A percentile compares a stretch with the other conserved stretches of the same genome.
Evolutionary conservation across 92 coral and sea anemone genomes (phyloP).

Genomic region (Porites divaricata): DNA sequence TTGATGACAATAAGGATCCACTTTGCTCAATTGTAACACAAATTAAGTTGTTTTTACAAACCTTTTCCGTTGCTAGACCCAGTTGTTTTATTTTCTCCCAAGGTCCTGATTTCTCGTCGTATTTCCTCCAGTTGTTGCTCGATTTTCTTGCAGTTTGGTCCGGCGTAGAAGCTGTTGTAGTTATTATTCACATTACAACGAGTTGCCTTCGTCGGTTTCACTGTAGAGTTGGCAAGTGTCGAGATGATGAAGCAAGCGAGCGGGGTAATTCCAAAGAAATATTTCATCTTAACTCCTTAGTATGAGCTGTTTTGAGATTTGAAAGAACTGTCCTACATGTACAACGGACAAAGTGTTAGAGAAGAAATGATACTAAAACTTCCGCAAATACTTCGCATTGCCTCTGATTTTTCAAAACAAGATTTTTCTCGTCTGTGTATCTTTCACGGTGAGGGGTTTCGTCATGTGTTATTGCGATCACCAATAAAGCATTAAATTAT

Average conservation of each 20-base stretch:
- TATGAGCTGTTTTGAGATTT: too few relatives aligned
- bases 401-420: background rate
- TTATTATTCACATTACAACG: constrained; percentile 8
- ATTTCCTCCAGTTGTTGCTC: constrained; percentile 25
- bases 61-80: constrained; percentile 9
- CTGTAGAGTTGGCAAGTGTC: background rate
- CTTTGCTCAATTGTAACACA: background rate
- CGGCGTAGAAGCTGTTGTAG: constrained; percentile 18
- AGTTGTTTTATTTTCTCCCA: background rate
- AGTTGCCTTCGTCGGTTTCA: background rate
- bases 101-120: background rate
- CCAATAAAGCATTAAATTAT: too few relatives aligned
- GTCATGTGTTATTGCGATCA: background rate
- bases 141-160: constrained; percentile 35
- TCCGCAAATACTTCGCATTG: background rate
- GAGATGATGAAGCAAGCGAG: background rate
- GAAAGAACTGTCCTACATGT: background rate
- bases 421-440: background rate
- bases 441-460: background rate
- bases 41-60: background rate
- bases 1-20: constrained; percentile 2
- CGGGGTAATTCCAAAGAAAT: background rate
- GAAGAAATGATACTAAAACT: background rate
- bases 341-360: background rate
- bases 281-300: background rate